A percentile compares a stretch with the other conserved stretches of the same genome.
Evolutionary conservation across 2,113 vertebrate species (phyloP).

Genomic region (Phyllostomus discolor): DNA sequence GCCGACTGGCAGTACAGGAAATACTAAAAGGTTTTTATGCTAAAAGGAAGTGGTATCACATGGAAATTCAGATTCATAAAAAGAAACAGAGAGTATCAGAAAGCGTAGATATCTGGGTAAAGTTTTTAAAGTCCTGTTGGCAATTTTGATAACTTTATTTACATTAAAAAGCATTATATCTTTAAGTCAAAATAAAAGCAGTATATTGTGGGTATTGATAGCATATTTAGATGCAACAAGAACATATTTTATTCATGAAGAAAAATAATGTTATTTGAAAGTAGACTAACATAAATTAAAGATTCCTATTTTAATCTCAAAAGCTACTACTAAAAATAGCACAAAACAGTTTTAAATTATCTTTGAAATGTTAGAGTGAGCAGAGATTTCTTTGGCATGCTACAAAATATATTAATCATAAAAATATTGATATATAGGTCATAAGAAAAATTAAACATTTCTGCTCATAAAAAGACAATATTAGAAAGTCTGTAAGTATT

Average conservation of each 20-base stretch:
- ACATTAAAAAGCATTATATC: not conserved
- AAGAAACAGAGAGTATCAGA: not conserved
- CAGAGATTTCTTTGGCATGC: not conserved
- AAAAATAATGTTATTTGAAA: not conserved
- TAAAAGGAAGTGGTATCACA: too few relatives aligned
- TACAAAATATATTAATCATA: not conserved
- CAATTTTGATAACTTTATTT: not conserved
- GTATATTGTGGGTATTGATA: not conserved
- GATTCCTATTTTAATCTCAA: not conserved
- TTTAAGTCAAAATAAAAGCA: not conserved
- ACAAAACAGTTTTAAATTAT: not conserved
- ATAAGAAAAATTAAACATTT: not conserved
- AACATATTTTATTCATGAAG: not conserved
- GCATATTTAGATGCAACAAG: not conserved
- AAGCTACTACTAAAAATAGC: not conserved
- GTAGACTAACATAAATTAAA: not conserved
- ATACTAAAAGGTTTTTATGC: too few relatives aligned
- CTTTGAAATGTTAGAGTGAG: not conserved
- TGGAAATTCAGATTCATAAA: too few relatives aligned
- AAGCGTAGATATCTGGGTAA: not conserved
- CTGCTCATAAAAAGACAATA: not conserved
- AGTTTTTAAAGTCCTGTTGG: not conserved
- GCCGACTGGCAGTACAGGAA: too few relatives aligned
- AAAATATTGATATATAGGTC: not conserved
- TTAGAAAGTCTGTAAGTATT: not conserved